Base-by-base conservation (phyloP, 2,888 invertebrate species). In the Apodemia mormo region DNA sequence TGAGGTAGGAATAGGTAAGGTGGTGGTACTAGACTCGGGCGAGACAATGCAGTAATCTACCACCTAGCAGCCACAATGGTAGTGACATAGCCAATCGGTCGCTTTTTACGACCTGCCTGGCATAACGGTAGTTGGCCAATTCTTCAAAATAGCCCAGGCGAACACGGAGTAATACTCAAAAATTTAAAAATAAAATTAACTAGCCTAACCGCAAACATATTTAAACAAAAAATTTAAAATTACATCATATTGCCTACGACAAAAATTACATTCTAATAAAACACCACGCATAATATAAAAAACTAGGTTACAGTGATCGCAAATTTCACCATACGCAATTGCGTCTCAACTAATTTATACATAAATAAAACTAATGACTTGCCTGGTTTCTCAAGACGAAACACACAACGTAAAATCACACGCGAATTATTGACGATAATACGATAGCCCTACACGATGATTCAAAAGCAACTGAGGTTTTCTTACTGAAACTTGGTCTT, bases 381-480 rank as follows among this genome's bases (percentile, higher is more conserved):
- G 14, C 66, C 52, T 66, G 33, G 30, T 66, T 66, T 52, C 45
- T n/a, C 29, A 45, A 12, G 66, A 49, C 33, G 58, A 61, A 61
- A 61, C n/a, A 43, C 66, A 66, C 66, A 66, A 66, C 52, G n/a
- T 49, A 49, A 45, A 66, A 58, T 29, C 66, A 66, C 66, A 49
- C 66, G 9, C 45, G 66, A 40, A 49, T 2, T 14, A 12, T 29
- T 58, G 2, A 30, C 58, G 58, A 10, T 12, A 5, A 45, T 22
- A 30, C 56, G 56, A 56, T 56, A 9, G 56, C 56, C 56, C 49
- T 8, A 29, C 14, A 12, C 49, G 29, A 14, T 12, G 66, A 45
- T 66, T 66, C 12, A 30, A 12, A 30, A 45, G 45, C 45, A 22
- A 66, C 66, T 66, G 66, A 29, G 43, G 66, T 9, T 45, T n/a